Percentiles rank a stretch among this genome's conserved stretches.
Evolutionary conservation across 1,140 invertebrate species (phyloP).

Genomic region (Drosophila pandora): DNA sequence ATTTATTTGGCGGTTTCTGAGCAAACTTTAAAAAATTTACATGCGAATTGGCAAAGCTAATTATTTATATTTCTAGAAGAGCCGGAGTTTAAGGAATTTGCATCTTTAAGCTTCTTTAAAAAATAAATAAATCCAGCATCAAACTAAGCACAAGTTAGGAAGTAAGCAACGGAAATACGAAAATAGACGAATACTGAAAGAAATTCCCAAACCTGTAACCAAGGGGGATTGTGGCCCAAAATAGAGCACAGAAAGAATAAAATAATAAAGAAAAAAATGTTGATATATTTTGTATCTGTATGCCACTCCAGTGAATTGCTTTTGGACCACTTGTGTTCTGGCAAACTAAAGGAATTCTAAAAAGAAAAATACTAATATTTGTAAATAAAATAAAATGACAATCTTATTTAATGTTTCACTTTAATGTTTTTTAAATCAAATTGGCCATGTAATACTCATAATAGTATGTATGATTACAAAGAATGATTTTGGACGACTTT

Average conservation of each 20-base stretch:
- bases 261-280: constrained; percentile 8
- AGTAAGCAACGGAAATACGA: not conserved
- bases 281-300: not conserved
- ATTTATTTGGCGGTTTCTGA: constrained; percentile 33
- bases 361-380: no score
- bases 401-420: no score
- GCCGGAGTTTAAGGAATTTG: not conserved
- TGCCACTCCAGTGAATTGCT: constrained; percentile 1
- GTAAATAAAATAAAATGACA: no score
- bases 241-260: not conserved
- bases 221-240: constrained; percentile 8
- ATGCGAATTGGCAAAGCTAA: constrained; percentile 23
- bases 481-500: not conserved
- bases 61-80: constrained; percentile 20
- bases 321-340: constrained; percentile 11
- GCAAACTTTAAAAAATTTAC: constrained; percentile 9
- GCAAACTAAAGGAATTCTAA: not conserved
- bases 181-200: constrained; percentile 4
- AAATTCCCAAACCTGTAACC: not conserved
- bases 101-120: not conserved
- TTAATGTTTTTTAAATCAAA: not conserved
- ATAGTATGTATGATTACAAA: not conserved
- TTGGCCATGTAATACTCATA: not conserved
- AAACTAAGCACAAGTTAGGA: constrained; percentile 4
- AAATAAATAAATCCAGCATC: constrained; percentile 9